Evolutionary conservation across 2,797 vertebrate genomes (phyloP).

Genomic region (Varecia variegata): DNA sequence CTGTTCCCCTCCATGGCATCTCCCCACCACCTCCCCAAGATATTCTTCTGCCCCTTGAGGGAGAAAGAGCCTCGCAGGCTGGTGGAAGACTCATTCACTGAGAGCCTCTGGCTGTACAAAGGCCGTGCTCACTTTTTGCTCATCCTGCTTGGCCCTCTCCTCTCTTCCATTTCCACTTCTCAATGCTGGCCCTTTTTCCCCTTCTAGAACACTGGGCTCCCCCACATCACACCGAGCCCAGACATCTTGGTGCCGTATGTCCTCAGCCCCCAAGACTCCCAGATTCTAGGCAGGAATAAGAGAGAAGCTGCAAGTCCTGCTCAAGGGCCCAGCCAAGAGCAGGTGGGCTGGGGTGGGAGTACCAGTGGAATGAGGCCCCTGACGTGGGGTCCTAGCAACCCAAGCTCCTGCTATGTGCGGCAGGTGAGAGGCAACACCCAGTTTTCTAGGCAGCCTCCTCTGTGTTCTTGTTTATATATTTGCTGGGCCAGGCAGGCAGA

Average conservation of each 20-base stretch:
- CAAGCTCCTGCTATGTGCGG: neutral
- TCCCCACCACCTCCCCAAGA: neutral
- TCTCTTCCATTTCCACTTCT: neutral
- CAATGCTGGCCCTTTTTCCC: fast-evolving
- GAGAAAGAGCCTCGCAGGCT: neutral
- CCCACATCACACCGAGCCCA: neutral
- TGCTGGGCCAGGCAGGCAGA: neutral
- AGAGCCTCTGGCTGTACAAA: neutral
- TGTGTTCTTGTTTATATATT: neutral
- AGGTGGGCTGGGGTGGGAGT: neutral
- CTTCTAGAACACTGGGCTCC: neutral
- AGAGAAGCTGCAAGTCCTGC: neutral
- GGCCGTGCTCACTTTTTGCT: neutral
- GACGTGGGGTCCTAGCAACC: fast-evolving
- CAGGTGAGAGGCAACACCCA: neutral
- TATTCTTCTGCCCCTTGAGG: neutral
- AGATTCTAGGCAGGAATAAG: neutral
- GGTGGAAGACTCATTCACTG: neutral
- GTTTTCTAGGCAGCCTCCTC: neutral
- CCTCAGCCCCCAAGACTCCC: neutral
- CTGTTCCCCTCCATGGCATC: neutral
- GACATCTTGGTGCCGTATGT: neutral
- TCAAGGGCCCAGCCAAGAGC: neutral
- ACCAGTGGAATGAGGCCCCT: neutral
- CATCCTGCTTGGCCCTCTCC: fast-evolving